These are phyloP conservation scores for Drosophila navojoa DNA, from an alignment of 1,140 invertebrate genomes.

Conservation along the genomic window DNA sequence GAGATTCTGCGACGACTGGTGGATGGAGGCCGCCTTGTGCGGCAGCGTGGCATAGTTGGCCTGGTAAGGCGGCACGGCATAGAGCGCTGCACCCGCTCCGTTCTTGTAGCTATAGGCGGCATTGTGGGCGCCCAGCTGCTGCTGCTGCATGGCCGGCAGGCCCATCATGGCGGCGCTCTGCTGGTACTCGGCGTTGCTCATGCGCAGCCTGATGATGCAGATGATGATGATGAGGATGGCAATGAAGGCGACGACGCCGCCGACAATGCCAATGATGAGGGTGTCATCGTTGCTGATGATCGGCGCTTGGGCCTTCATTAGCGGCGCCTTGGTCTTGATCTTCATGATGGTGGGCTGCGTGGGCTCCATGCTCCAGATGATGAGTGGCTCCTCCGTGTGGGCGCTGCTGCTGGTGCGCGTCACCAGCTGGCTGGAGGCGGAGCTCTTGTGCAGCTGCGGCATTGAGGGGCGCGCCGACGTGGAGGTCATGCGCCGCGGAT, in stretches of 20 bases:
- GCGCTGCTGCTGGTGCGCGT: slow-evolving; percentile 85
- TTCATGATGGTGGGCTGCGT: slow-evolving; percentile 84
- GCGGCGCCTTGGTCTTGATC: slow-evolving; percentile 86
- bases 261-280: slow-evolving; percentile 95
- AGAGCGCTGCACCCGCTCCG: slow-evolving; percentile 83
- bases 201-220: slow-evolving; percentile 91
- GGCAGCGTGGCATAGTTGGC: slow-evolving; percentile 86
- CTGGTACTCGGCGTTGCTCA: slow-evolving; percentile 88
- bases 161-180: slow-evolving; percentile 87
- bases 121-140: slow-evolving; percentile 84
- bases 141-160: slow-evolving; percentile 83
- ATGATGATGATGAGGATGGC: slow-evolving; percentile 94
- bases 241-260: slow-evolving; percentile 95
- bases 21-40: slow-evolving; percentile 85
- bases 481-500: slow-evolving; percentile 86
- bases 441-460: slow-evolving; percentile 61
- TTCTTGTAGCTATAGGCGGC: slow-evolving; percentile 84
- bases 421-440: slow-evolving; percentile 83
- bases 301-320: slow-evolving; percentile 85
- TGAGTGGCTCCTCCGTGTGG: slow-evolving; percentile 90
- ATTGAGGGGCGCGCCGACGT: slow-evolving; percentile 64
- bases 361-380: slow-evolving; percentile 93
- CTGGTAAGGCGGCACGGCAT: slow-evolving; percentile 85
- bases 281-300: slow-evolving; percentile 93
- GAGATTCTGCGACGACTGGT: slow-evolving; percentile 84